phyloP scores from a whole-genome alignment of 2,888 invertebrate species.

The Stratiomys singularior region DNA sequence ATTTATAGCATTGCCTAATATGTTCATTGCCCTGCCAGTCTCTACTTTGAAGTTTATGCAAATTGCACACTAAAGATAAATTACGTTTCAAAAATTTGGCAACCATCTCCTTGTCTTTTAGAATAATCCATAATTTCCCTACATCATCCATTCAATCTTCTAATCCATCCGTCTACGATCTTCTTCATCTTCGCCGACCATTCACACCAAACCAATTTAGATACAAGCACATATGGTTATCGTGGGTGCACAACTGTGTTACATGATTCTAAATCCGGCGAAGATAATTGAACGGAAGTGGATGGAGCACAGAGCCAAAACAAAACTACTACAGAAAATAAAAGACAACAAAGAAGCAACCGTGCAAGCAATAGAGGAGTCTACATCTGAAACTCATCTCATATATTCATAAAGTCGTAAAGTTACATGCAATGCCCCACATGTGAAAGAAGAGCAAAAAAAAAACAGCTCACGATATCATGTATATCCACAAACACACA shows the following conservation, averaged over 20 bases:
- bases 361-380: too few species aligned
- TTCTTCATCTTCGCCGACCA: not conserved
- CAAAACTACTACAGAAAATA: not conserved
- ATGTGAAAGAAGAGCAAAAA: not conserved
- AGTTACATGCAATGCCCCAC: too few species aligned
- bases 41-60: too few species aligned
- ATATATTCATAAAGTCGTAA: too few species aligned
- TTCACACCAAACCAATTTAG: not conserved
- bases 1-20: too few species aligned
- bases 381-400: too few species aligned
- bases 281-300: slow-evolving; percentile 45
- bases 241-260: slow-evolving; percentile 41
- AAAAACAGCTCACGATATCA: too few species aligned
- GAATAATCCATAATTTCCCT: not conserved
- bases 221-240: slow-evolving; percentile 8
- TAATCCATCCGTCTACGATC: not conserved
- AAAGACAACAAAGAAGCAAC: too few species aligned
- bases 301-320: slow-evolving; percentile 10
- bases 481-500: not conserved
- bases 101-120: not conserved
- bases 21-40: too few species aligned
- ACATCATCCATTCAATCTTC: not conserved
- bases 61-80: too few species aligned
- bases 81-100: slow-evolving; percentile 3
- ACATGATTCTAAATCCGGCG: slow-evolving; percentile 39